Evolutionary conservation across 2,797 vertebrate species (phyloP).

Genomic region (Lutra lutra): DNA sequence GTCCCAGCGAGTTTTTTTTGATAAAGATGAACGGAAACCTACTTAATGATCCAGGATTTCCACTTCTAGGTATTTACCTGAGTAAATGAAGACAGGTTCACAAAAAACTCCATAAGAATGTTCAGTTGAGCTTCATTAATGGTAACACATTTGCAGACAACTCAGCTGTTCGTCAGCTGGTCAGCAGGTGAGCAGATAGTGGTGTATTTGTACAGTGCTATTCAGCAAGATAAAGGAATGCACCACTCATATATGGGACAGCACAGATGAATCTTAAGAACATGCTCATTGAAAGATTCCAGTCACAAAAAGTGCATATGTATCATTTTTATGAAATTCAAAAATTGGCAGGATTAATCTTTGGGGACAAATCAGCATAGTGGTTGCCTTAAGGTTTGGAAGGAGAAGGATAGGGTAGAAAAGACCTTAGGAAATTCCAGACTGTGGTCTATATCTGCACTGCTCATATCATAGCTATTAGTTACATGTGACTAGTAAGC

Average conservation of each 20-base stretch:
- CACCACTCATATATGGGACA: background rate
- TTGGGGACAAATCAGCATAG: background rate
- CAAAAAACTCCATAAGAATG: background rate
- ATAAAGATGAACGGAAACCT: background rate
- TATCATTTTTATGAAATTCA: conserved; percentile 34
- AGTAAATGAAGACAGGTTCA: background rate
- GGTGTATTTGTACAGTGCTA: background rate
- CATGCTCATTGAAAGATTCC: background rate
- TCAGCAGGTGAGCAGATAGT: background rate
- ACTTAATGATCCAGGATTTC: background rate
- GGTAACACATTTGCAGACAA: background rate
- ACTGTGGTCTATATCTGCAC: background rate
- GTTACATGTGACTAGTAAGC: background rate
- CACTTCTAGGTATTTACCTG: background rate
- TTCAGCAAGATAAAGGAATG: background rate
- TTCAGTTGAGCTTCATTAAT: conserved; percentile 21
- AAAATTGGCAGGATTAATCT: background rate
- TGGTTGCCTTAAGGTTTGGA: background rate
- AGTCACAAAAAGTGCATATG: background rate
- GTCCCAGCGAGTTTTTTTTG: background rate
- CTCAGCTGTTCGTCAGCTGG: background rate
- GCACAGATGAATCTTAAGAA: background rate
- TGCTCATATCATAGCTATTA: background rate
- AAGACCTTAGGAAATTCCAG: background rate
- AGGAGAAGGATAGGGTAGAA: background rate